These are phyloP conservation scores for Aphaenogaster rudis DNA, from an alignment of 1,140 invertebrate species.

Conservation along the genomic window DNA sequence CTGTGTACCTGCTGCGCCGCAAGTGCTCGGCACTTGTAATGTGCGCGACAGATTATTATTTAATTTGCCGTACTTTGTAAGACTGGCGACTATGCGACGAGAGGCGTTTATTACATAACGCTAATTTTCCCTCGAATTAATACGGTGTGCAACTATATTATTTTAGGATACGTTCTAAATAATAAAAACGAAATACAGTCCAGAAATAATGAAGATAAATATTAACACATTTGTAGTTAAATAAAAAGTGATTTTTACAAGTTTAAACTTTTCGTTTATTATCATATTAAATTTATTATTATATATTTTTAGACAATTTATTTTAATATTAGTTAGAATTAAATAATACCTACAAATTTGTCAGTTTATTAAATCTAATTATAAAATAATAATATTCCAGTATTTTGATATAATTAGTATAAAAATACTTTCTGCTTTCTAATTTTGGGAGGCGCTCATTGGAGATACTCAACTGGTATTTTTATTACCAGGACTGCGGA, in stretches of 20 bases:
- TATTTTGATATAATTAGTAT: background rate
- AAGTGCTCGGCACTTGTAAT: constrained; percentile 45
- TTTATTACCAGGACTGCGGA: background rate
- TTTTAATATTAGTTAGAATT: background rate
- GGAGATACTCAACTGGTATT: background rate
- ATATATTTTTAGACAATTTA: background rate
- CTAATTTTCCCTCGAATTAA: constrained; percentile 18
- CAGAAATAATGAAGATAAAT: background rate
- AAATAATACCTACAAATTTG: constrained; percentile 3
- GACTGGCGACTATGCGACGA: constrained; percentile 12
- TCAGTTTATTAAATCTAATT: background rate
- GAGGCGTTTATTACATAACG: background rate
- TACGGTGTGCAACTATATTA: background rate
- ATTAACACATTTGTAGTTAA: background rate
- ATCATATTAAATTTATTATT: background rate
- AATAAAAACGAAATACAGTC: background rate
- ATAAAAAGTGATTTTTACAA: background rate
- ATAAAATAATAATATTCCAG: background rate
- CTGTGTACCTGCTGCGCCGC: constrained; percentile 67
- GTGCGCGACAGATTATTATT: constrained; percentile 41
- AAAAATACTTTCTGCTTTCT: background rate
- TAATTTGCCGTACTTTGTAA: constrained; percentile 37
- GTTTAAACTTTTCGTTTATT: background rate
- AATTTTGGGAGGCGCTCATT: background rate
- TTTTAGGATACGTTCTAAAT: background rate